Percentiles rank a stretch among this genome's conserved stretches.
Evolutionary conservation across 2,797 vertebrate species (phyloP).

Genomic region (Agapornis canus): DNA sequence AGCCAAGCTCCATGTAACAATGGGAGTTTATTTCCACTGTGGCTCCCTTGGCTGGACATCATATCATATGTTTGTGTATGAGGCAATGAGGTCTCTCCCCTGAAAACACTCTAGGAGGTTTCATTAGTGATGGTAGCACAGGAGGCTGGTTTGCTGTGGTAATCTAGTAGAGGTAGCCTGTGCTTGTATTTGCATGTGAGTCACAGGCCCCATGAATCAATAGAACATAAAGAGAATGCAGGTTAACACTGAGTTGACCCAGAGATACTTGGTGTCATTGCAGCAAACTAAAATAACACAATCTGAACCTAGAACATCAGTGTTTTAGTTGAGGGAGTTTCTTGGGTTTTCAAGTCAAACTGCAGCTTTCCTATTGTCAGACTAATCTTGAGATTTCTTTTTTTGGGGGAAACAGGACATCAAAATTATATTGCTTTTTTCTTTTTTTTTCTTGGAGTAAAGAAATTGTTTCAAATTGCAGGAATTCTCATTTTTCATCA

Average conservation of each 20-base stretch:
- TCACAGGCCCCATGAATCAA: not conserved
- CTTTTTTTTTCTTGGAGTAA: not conserved
- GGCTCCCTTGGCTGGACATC: not conserved
- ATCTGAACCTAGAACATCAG: not conserved
- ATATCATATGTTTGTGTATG: accelerated
- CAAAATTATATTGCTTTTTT: not conserved
- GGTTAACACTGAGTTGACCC: not conserved
- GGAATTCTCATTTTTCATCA: not conserved
- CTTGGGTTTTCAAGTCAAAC: not conserved
- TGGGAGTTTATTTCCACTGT: not conserved
- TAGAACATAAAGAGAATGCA: not conserved
- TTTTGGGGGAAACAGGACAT: accelerated
- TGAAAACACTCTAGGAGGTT: not conserved
- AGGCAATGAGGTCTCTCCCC: not conserved
- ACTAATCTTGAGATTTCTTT: not conserved
- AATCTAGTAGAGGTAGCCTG: not conserved
- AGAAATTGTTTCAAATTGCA: not conserved
- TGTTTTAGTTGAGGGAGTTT: not conserved
- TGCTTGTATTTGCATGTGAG: not conserved
- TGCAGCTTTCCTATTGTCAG: not conserved
- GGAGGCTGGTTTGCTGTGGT: not conserved
- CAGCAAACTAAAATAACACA: not conserved
- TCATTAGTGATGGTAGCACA: not conserved
- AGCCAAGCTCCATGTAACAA: not conserved
- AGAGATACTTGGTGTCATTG: not conserved